These are phyloP conservation scores for Neolamprologus multifasciatus DNA, from an alignment of 2,797 vertebrate genomes.

Conservation along the genomic window DNA sequence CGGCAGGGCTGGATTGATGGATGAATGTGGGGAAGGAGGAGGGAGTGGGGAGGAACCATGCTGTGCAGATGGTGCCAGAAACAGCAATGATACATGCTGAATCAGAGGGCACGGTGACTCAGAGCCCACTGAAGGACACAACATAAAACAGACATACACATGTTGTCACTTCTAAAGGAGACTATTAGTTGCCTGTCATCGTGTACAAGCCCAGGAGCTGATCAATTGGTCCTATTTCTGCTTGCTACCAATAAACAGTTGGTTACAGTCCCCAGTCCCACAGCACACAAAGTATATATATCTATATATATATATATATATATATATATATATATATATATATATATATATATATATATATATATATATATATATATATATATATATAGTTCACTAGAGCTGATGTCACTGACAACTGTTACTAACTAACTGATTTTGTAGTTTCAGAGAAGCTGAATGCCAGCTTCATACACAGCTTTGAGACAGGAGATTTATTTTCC, in stretches of 20 bases:
- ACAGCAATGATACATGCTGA: background rate
- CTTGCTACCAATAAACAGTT: background rate
- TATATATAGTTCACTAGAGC: background rate
- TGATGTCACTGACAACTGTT: background rate
- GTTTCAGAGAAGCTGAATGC: background rate
- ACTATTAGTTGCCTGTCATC: background rate
- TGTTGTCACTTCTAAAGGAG: background rate
- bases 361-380: too few relatives aligned
- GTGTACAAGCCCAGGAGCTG: background rate
- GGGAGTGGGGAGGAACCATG: background rate
- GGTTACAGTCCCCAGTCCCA: background rate
- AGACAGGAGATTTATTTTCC: background rate
- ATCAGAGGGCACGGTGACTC: slow-evolving; percentile 4
- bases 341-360: background rate
- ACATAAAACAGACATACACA: background rate
- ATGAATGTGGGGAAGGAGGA: background rate
- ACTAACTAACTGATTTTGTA: background rate
- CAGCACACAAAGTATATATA: background rate
- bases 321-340: background rate
- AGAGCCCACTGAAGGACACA: slow-evolving; percentile 3
- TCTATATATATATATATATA: background rate
- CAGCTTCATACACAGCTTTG: background rate
- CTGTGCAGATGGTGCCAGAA: background rate
- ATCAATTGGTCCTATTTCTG: background rate
- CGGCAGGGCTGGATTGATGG: background rate